Base-by-base conservation (phyloP, 1,140 invertebrate species). In the Kradibia gibbosae region DNA sequence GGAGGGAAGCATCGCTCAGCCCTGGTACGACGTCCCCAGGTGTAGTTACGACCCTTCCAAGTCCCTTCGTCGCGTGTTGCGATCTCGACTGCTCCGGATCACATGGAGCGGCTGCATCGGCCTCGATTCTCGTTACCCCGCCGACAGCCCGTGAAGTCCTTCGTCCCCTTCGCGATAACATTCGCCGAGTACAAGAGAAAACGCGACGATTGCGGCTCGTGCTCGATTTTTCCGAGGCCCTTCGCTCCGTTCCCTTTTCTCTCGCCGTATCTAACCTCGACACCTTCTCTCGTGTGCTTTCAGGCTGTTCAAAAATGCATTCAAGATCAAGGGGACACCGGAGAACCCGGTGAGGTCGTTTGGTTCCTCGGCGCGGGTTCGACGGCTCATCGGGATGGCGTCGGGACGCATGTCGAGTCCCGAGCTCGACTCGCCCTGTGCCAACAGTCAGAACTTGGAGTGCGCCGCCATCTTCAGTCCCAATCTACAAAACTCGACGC, bases 271-370 rank as follows among this genome's bases (percentile, higher is more conserved):
- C n/a, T n/a, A n/a, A n/a, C n/a, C n/a, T n/a, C n/a, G n/a, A n/a
- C n/a, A n/a, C n/a, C 48, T 39, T 39, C 70, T 31, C 0, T 67
- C 53, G 80, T 83, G 62, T 83, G 60, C 80, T 91, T 88, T 15
- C 86, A 91, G 88, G 70, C 86, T 91, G n/a, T 90, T 91, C 77
- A 88, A 89, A 85, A 89, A 89, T 89, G 87, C 83, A 25, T 90
- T 91, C 78, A 89, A 86, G 74, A 88, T 91, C 72, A 89, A 87
- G 83, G 85, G 84, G 10, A 89, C 89, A 11, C 87, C 89, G 3
- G 88, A 89, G 50, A 67, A 74, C 34, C 4, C 72, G 42, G 36
- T 39, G 34, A 36, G 13, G 17, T 53, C 71, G 20, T 53, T 34
- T 1, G 28, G 20, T 3, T 74, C 85, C 8, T 74, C 80, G 20